Percentiles rank a stretch among this genome's conserved stretches.
These are phyloP conservation scores for Epizoanthus ramosus DNA, from an alignment of 92 coral and sea anemone genomes.

Conservation along the genomic window DNA sequence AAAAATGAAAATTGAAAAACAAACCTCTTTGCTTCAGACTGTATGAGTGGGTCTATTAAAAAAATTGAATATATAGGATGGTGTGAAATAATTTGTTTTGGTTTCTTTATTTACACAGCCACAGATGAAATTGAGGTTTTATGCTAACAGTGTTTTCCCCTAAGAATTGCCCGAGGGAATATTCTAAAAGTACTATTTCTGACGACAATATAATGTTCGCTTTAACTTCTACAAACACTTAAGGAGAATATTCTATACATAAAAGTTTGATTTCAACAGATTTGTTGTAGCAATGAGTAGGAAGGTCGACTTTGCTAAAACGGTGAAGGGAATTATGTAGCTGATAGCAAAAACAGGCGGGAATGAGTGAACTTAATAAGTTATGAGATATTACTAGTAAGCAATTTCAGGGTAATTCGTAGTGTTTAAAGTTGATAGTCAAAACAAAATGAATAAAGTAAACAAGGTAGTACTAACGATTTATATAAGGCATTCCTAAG, in stretches of 20 bases:
- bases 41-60: background rate
- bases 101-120: background rate
- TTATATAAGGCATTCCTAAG: background rate
- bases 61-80: background rate
- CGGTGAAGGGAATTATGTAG: background rate
- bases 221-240: background rate
- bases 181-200: background rate
- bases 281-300: background rate
- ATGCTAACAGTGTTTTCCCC: background rate
- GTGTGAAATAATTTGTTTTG: background rate
- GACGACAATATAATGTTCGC: background rate
- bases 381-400: background rate
- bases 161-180: background rate
- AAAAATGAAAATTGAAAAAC: background rate
- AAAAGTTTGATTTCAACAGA: background rate
- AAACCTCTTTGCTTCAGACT: background rate
- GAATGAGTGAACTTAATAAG: background rate
- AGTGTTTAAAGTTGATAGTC: conserved; percentile 1
- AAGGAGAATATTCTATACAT: background rate
- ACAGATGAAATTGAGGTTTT: background rate
- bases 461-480: background rate
- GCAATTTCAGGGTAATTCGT: background rate
- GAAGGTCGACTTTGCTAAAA: background rate
- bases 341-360: background rate
- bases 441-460: conserved; percentile 4